phyloP scores from a whole-genome alignment of 1,140 invertebrate genomes.

The Odontomachus brunneus region DNA sequence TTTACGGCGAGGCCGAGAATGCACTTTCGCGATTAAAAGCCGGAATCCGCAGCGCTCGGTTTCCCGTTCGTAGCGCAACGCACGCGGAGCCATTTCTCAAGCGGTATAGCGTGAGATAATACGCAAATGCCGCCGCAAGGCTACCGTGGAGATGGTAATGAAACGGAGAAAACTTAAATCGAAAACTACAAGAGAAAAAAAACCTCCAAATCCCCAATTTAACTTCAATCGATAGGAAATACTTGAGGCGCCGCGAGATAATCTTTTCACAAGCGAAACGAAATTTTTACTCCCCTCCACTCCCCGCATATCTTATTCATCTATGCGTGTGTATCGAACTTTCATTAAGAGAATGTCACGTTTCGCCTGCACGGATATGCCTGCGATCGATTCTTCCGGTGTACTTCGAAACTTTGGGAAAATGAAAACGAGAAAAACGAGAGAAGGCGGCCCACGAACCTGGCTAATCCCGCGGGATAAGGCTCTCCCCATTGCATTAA shows the following conservation, averaged over 20 bases:
- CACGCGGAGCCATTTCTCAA: background rate
- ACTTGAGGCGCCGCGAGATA: no score
- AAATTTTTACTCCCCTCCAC: no score
- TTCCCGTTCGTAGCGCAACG: background rate
- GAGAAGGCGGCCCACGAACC: conserved; percentile 28
- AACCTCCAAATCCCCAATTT: background rate
- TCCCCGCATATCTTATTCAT: background rate
- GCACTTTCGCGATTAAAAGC: conserved; percentile 12
- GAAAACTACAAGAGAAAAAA: background rate
- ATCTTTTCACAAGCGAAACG: no score
- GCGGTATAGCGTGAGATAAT: background rate
- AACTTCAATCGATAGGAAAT: background rate
- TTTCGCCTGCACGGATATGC: background rate
- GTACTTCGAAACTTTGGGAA: conserved; percentile 11
- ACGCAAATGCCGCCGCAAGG: background rate
- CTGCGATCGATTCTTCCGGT: conserved; percentile 24
- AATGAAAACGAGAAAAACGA: background rate
- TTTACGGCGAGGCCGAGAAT: background rate
- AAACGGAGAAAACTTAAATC: background rate
- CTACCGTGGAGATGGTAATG: background rate
- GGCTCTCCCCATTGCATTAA: conserved; percentile 78
- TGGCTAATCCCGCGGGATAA: conserved; percentile 75
- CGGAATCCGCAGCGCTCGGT: background rate
- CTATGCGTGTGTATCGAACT: background rate
- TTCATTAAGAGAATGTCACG: background rate